phyloP scores from a whole-genome alignment of 2,797 vertebrate species.

The Macrochelys suwanniensis region DNA sequence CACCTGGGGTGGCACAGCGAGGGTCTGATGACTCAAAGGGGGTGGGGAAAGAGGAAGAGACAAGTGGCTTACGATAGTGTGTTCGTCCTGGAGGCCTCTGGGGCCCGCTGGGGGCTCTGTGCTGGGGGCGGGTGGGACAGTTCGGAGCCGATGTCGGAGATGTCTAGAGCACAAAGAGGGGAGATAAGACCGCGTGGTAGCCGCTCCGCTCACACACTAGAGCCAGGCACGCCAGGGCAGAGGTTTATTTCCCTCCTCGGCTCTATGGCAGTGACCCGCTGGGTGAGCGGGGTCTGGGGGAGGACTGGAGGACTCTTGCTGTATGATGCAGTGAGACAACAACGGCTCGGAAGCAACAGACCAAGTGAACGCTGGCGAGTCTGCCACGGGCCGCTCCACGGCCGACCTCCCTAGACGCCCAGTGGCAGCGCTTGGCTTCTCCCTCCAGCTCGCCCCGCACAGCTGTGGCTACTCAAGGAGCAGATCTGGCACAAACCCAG shows the following conservation, averaged over 20 bases:
- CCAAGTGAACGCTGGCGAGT: background rate
- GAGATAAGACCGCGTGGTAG: background rate
- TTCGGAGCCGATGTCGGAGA: slow-evolving; percentile 91
- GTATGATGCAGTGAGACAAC: background rate
- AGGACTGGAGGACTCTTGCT: background rate
- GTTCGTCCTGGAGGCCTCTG: slow-evolving; percentile 79
- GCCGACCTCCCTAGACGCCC: background rate
- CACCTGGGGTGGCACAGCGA: background rate
- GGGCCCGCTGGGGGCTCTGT: background rate
- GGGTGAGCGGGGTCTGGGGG: background rate
- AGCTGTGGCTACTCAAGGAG: background rate
- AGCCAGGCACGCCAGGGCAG: background rate
- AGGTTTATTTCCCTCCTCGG: background rate
- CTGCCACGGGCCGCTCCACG: background rate
- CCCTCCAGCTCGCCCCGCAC: background rate
- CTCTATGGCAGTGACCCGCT: background rate
- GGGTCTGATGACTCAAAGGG: slow-evolving; percentile 70
- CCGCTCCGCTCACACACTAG: accelerated
- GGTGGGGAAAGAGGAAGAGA: background rate
- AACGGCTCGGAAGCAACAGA: background rate
- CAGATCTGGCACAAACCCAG: background rate
- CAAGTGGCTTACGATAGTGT: slow-evolving; percentile 77
- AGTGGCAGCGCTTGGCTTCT: background rate
- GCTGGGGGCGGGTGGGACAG: slow-evolving; percentile 63
- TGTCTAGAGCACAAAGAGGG: slow-evolving; percentile 81